These are phyloP conservation scores for Pygoscelis antarcticus DNA, from an alignment of 2,113 vertebrate species.

Conservation along the genomic window DNA sequence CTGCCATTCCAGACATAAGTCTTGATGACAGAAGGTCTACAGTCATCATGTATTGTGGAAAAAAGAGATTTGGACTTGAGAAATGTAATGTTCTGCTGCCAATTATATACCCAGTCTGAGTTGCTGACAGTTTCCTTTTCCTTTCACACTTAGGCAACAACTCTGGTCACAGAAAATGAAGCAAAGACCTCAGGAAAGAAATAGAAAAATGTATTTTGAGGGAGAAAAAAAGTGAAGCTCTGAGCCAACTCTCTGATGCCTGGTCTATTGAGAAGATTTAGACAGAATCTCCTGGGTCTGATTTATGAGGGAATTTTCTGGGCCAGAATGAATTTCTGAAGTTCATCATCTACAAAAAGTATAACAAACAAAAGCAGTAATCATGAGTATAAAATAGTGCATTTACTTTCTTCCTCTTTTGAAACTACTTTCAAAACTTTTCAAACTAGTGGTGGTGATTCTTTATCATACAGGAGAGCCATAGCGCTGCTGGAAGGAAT, in stretches of 20 bases:
- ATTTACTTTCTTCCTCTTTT: background rate
- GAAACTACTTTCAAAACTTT: background rate
- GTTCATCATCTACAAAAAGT: background rate
- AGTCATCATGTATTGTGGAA: background rate
- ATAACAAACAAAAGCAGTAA: background rate
- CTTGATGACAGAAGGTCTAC: background rate
- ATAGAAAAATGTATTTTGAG: background rate
- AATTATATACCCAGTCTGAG: background rate
- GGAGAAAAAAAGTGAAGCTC: background rate
- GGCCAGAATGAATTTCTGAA: background rate
- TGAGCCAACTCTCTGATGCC: background rate
- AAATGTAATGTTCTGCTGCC: background rate
- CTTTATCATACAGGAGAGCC: background rate
- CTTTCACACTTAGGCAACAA: slow-evolving; percentile 12
- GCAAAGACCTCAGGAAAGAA: background rate
- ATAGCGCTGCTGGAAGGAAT: background rate
- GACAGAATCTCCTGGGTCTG: background rate
- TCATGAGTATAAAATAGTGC: background rate
- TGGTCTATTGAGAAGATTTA: background rate
- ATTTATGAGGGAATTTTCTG: background rate
- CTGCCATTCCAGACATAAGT: background rate
- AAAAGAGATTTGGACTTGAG: background rate
- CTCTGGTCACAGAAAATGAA: slow-evolving; percentile 21
- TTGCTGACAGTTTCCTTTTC: slow-evolving; percentile 14
- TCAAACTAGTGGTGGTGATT: background rate